These are phyloP conservation scores for Oncorhynchus masou DNA, from an alignment of 2,113 vertebrate genomes.

Conservation along the genomic window DNA sequence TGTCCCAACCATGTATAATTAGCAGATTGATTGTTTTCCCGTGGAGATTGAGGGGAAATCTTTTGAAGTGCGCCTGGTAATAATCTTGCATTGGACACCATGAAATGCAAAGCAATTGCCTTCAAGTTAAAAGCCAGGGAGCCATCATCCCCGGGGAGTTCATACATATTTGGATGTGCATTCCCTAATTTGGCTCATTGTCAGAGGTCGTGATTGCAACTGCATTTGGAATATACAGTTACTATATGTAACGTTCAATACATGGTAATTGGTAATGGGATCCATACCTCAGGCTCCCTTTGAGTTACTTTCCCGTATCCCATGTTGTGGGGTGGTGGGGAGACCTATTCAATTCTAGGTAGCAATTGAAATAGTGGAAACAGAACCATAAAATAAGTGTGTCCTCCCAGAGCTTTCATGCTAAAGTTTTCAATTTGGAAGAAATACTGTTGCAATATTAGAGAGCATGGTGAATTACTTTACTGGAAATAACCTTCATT, in stretches of 20 bases:
- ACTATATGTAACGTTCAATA: too few relatives aligned
- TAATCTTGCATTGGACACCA: slow-evolving; percentile 51
- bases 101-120: slow-evolving; percentile 39
- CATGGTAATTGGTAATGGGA: too few relatives aligned
- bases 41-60: slow-evolving; percentile 61
- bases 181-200: slow-evolving; percentile 27
- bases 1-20: slow-evolving; percentile 58
- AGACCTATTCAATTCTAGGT: too few relatives aligned
- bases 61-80: slow-evolving; percentile 64
- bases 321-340: too few relatives aligned
- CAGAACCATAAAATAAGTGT: too few relatives aligned
- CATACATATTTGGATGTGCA: slow-evolving; percentile 11
- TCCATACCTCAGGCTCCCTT: too few relatives aligned
- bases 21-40: slow-evolving; percentile 67
- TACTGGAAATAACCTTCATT: slow-evolving; percentile 69
- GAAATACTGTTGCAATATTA: slow-evolving; percentile 43
- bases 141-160: neutral
- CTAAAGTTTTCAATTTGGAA: slow-evolving; percentile 30
- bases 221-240: too few relatives aligned
- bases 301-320: too few relatives aligned
- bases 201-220: neutral
- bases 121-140: slow-evolving; percentile 35
- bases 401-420: neutral
- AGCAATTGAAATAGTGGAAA: too few relatives aligned
- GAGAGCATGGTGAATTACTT: slow-evolving; percentile 41